A percentile compares a stretch with the other conserved stretches of the same genome.
phyloP scores from a whole-genome alignment of 2,113 vertebrate genomes.

The Cebidichthys violaceus region DNA sequence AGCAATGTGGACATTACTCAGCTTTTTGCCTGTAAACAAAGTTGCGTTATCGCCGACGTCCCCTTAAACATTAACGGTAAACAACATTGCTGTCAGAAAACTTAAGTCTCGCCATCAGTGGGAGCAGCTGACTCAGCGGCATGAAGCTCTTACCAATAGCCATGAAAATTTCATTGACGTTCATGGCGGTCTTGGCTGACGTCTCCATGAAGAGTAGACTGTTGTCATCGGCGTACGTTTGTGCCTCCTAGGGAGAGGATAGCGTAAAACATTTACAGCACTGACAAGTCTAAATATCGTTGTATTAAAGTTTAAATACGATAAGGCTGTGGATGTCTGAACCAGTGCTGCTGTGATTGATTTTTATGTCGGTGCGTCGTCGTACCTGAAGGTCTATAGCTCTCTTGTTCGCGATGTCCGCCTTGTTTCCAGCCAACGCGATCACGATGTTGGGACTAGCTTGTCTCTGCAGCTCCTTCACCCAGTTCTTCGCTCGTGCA shows the following conservation, averaged over 20 bases:
- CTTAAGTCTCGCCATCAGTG: background rate
- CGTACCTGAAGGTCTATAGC: conserved; percentile 93
- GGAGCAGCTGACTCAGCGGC: background rate
- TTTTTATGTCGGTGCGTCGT: background rate
- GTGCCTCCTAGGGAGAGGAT: conserved; percentile 87
- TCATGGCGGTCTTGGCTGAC: conserved; percentile 96
- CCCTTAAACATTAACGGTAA: background rate
- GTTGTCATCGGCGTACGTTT: conserved; percentile 95
- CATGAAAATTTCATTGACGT: conserved; percentile 98
- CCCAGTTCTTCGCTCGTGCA: conserved; percentile 96
- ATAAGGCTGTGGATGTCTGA: background rate
- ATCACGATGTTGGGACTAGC: conserved; percentile 97
- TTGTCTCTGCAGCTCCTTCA: conserved; percentile 96
- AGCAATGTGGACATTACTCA: background rate
- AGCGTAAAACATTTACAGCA: background rate
- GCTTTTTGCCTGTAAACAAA: too few relatives aligned
- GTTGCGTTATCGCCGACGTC: background rate
- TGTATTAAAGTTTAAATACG: background rate
- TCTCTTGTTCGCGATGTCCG: conserved; percentile 94
- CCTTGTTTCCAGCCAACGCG: conserved; percentile 95
- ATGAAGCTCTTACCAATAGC: conserved; percentile 88
- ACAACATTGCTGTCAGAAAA: background rate
- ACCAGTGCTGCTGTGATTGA: background rate
- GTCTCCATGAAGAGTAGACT: conserved; percentile 98
- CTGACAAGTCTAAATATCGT: background rate